These are phyloP conservation scores for Apogon hyalosoma DNA, from an alignment of 2,797 vertebrate genomes.

Conservation along the genomic window DNA sequence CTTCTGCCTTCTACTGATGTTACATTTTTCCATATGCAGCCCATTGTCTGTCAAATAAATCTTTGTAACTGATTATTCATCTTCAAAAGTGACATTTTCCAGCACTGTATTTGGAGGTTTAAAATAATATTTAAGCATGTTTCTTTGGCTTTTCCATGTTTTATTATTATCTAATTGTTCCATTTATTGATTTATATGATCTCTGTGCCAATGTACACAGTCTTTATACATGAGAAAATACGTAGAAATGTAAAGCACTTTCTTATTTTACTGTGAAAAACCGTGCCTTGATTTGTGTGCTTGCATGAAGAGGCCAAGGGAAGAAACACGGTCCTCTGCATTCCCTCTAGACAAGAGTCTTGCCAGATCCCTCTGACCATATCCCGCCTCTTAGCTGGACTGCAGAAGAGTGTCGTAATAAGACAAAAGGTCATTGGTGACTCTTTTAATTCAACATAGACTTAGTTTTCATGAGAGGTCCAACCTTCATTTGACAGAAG, in stretches of 20 bases:
- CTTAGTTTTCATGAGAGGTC: conserved; percentile 17
- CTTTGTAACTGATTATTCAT: background rate
- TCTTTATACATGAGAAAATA: conserved; percentile 10
- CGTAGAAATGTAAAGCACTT: conserved; percentile 18
- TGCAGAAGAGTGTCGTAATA: conserved; percentile 22
- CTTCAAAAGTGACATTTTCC: conserved; percentile 13
- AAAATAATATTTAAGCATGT: conserved; percentile 19
- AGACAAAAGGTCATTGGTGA: conserved; percentile 18
- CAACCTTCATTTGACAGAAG: conserved; percentile 20
- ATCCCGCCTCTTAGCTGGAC: conserved; percentile 30
- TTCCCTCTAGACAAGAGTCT: conserved; percentile 19
- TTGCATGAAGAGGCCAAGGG: conserved; percentile 40
- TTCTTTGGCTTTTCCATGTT: conserved; percentile 5
- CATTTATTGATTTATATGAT: conserved; percentile 35
- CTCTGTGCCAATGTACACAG: conserved; percentile 50
- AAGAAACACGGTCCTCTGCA: conserved; percentile 31
- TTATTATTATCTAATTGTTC: conserved; percentile 7
- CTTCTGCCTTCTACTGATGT: background rate
- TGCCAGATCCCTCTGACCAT: conserved; percentile 34
- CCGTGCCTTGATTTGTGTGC: conserved; percentile 51
- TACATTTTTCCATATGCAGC: too few relatives aligned
- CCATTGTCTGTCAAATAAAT: too few relatives aligned
- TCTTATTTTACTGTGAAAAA: conserved; percentile 13
- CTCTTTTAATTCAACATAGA: conserved; percentile 24
- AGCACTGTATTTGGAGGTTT: conserved; percentile 8